Percentiles rank a stretch among this genome's conserved stretches.
Evolutionary conservation across 2,888 invertebrate species (phyloP).

Genomic region (Hydrotaea diabolus): DNA sequence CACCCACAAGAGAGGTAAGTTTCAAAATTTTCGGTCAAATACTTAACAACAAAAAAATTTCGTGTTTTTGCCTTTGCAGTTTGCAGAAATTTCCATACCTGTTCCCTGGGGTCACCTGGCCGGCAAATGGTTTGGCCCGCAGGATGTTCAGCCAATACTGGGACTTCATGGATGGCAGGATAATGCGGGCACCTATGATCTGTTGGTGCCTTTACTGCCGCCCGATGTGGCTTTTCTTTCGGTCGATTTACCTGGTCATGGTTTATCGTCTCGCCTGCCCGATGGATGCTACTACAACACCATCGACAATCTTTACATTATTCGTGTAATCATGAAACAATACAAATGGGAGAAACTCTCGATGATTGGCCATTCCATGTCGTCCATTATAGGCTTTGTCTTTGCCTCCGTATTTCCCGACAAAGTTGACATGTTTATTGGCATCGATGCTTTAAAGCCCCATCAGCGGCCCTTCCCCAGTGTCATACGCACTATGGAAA

Average conservation of each 20-base stretch:
- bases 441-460: constrained; percentile 78
- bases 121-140: constrained; percentile 87
- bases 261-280: constrained; percentile 86
- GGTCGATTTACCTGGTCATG: constrained; percentile 88
- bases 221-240: constrained; percentile 83
- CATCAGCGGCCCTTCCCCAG: constrained; percentile 75
- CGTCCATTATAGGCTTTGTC: constrained; percentile 84
- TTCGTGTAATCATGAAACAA: constrained; percentile 84
- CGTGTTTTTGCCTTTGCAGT: constrained; percentile 71
- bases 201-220: constrained; percentile 84
- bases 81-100: constrained; percentile 85
- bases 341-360: constrained; percentile 87
- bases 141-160: constrained; percentile 84
- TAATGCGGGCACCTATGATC: constrained; percentile 89
- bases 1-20: constrained; percentile 74
- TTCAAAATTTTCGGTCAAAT: neutral
- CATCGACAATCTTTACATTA: constrained; percentile 80
- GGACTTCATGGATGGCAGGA: constrained; percentile 91
- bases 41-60: neutral
- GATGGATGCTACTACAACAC: constrained; percentile 82
- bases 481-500: constrained; percentile 78
- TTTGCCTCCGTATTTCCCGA: constrained; percentile 84
- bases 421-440: constrained; percentile 79
- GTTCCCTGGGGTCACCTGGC: constrained; percentile 87
- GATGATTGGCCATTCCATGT: constrained; percentile 87